Percentiles rank a stretch among this genome's conserved stretches.
These are phyloP conservation scores for Contarinia nasturtii DNA, from an alignment of 1,140 invertebrate genomes.

Conservation along the genomic window DNA sequence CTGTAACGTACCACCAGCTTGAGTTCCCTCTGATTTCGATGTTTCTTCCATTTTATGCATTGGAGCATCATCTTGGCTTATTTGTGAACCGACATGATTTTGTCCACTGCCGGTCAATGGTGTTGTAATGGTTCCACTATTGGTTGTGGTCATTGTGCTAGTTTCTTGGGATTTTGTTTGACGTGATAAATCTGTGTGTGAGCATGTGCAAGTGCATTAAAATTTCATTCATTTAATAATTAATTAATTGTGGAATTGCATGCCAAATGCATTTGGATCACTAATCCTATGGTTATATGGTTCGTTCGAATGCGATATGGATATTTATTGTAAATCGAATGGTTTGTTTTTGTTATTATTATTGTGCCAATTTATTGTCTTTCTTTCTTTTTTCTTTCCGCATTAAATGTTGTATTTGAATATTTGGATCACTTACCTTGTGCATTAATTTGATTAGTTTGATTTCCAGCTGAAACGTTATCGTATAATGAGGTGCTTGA, in stretches of 20 bases:
- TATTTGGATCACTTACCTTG: constrained; percentile 22
- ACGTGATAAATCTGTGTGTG: constrained; percentile 9
- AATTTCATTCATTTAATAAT: neutral
- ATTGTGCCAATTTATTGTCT: too few species aligned
- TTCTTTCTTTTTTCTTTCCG: too few species aligned
- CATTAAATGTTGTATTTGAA: too few species aligned
- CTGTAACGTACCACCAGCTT: constrained; percentile 49
- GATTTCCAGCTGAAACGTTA: constrained; percentile 45
- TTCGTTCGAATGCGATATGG: too few species aligned
- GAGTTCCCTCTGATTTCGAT: constrained; percentile 59
- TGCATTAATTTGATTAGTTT: constrained; percentile 31
- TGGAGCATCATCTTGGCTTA: constrained; percentile 18
- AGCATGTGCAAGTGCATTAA: constrained; percentile 11
- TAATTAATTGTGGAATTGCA: neutral
- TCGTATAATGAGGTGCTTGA: constrained; percentile 80
- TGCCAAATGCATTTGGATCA: neutral
- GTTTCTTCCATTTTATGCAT: constrained; percentile 23
- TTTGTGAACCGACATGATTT: constrained; percentile 26
- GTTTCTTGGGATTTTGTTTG: constrained; percentile 44
- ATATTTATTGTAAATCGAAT: too few species aligned
- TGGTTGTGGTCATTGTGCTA: constrained; percentile 35
- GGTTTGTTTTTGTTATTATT: too few species aligned
- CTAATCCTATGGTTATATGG: too few species aligned
- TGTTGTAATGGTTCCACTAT: constrained; percentile 36
- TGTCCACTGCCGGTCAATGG: constrained; percentile 27